Percentiles rank a stretch among this genome's conserved stretches.
Conservation (phyloP, 2,797 vertebrate genomes). For the Pantherophis vulpinus region DNA sequence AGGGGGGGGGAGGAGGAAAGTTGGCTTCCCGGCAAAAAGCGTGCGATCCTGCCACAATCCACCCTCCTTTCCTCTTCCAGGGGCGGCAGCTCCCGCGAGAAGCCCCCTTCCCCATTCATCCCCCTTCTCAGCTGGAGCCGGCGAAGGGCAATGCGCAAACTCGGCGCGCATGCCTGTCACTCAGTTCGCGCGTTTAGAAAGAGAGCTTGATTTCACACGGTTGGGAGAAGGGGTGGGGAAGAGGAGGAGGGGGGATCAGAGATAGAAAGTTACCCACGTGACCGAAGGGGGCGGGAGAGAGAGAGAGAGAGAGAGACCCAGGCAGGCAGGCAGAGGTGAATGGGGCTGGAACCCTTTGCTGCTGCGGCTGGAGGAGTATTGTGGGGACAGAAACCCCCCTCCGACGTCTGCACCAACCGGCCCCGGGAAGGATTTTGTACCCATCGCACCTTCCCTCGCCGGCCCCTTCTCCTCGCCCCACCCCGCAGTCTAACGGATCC, state of each 20-base stretch:
- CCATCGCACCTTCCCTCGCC: constrained; percentile 37
- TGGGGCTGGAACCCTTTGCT: neutral
- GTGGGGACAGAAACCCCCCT: neutral
- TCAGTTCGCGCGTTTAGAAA: constrained; percentile 43
- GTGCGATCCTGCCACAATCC: neutral
- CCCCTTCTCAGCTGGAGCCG: neutral
- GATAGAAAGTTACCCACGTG: constrained; percentile 35
- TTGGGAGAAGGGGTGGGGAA: constrained; percentile 15
- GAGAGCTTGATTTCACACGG: constrained; percentile 44
- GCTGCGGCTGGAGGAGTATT: neutral
- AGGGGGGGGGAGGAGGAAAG: neutral
- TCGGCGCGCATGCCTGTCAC: constrained; percentile 50
- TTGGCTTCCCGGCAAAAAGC: neutral
- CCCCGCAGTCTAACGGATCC: constrained; percentile 32
- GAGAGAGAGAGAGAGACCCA: neutral
- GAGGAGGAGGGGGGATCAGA: neutral
- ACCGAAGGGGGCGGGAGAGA: neutral
- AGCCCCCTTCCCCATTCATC: neutral
- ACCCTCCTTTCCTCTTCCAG: neutral
- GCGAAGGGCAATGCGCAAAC: constrained; percentile 41
- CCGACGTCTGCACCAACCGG: neutral
- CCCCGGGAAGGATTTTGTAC: neutral
- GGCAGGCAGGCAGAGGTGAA: neutral
- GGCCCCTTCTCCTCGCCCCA: neutral
- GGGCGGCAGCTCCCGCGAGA: neutral